Percentiles rank a stretch among this genome's conserved stretches.
Evolutionary conservation across 1,140 invertebrate species (phyloP).

Genomic region (Eubasilissa regina): DNA sequence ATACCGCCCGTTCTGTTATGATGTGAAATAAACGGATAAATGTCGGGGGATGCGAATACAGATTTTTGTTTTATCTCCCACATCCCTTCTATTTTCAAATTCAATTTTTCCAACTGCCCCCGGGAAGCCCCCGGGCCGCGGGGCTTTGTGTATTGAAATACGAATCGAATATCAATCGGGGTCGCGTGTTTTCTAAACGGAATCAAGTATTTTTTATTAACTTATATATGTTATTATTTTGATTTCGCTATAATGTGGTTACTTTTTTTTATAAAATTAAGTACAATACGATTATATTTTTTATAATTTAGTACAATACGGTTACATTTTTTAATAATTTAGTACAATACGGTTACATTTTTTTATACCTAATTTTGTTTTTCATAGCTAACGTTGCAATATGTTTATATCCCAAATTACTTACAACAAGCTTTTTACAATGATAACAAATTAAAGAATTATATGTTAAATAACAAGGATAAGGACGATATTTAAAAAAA

Average conservation of each 20-base stretch:
- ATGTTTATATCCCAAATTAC: no score
- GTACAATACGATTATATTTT: no score
- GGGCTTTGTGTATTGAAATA: conserved; percentile 60
- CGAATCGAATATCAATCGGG: conserved; percentile 61
- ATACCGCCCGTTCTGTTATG: conserved; percentile 54
- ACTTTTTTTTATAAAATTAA: background rate
- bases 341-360: no score
- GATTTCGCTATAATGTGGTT: no score
- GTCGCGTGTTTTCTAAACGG: background rate
- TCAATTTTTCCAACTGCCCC: conserved; percentile 60
- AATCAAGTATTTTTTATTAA: conserved; percentile 17
- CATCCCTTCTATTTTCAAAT: conserved; percentile 60
- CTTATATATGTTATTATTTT: background rate
- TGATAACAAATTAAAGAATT: no score
- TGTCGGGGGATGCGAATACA: conserved; percentile 53
- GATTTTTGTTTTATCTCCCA: conserved; percentile 58
- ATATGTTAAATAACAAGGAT: no score
- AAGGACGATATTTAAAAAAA: no score
- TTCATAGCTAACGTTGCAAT: no score
- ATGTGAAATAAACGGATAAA: conserved; percentile 60
- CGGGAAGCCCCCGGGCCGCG: conserved; percentile 52
- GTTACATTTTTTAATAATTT: no score
- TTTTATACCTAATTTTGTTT: no score
- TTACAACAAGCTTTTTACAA: no score
- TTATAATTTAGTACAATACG: no score